phyloP scores from a whole-genome alignment of 2,888 invertebrate genomes.

The Sinopyrophorus schimmeli region DNA sequence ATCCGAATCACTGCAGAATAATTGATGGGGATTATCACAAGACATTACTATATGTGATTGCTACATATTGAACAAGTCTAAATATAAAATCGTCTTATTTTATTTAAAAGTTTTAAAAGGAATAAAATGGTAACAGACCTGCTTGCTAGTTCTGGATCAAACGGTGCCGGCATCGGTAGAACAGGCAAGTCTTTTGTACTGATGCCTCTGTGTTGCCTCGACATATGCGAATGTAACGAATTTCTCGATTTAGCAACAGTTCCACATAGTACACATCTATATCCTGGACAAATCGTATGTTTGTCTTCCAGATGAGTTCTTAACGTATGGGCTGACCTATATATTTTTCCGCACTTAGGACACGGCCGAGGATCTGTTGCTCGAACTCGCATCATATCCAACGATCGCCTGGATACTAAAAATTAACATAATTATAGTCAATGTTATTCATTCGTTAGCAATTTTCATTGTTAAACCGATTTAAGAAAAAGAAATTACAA shows the following conservation, averaged over 20 bases:
- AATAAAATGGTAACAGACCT: constrained; percentile 57
- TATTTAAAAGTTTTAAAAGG: no score
- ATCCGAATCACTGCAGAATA: no score
- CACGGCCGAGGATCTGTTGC: constrained; percentile 92
- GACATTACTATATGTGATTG: no score
- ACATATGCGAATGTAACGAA: constrained; percentile 92
- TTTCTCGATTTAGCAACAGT: constrained; percentile 92
- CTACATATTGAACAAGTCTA: no score
- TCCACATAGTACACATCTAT: constrained; percentile 88
- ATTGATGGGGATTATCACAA: no score
- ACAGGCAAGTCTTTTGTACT: constrained; percentile 92
- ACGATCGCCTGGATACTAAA: constrained; percentile 74
- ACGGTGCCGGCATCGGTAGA: constrained; percentile 89
- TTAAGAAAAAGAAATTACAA: no score
- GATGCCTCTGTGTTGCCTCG: constrained; percentile 89
- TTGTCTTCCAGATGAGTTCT: constrained; percentile 91
- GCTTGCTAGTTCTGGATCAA: constrained; percentile 87
- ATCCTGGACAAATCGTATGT: constrained; percentile 90
- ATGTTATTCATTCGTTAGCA: no score
- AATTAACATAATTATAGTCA: constrained; percentile 30
- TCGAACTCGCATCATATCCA: constrained; percentile 84
- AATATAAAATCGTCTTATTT: no score
- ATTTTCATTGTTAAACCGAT: no score
- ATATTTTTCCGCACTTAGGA: constrained; percentile 91
- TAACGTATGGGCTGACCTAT: constrained; percentile 87